Evolutionary conservation across 2,888 invertebrate species (phyloP).

Genomic region (Idaea biselata): DNA sequence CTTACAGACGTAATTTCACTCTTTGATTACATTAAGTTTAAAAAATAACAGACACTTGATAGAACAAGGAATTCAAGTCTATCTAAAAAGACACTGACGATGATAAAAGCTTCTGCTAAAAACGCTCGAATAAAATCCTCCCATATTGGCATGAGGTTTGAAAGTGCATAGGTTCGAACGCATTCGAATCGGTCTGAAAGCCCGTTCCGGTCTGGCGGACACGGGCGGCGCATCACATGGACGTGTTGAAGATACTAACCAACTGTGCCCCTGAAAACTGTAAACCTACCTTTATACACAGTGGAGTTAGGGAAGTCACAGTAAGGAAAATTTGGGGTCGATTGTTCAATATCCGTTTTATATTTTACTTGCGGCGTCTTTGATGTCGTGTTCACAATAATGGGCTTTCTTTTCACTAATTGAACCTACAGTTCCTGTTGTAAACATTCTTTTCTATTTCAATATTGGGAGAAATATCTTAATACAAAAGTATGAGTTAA

Average conservation of each 20-base stretch:
- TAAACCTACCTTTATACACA: neutral
- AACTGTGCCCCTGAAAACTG: conserved; percentile 25
- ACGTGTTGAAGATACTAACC: conserved; percentile 70
- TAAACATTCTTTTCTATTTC: no score
- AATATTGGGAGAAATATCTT: no score
- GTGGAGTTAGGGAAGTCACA: neutral
- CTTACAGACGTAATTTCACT: no score
- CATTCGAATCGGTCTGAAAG: conserved; percentile 50
- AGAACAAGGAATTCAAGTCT: neutral
- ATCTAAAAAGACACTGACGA: neutral
- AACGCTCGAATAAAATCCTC: neutral
- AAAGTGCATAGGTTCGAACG: conserved; percentile 25
- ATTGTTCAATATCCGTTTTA: neutral
- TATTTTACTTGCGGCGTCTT: neutral
- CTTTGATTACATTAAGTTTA: neutral
- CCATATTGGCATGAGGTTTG: conserved; percentile 47
- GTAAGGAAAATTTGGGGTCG: neutral
- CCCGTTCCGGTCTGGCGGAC: conserved; percentile 64
- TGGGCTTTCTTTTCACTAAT: neutral
- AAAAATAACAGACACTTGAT: neutral
- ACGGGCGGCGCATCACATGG: conserved; percentile 42
- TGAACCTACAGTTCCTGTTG: no score
- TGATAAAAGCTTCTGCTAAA: neutral
- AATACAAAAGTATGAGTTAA: no score
- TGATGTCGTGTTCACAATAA: neutral